Conservation (phyloP, 2,113 vertebrate genomes). For the Dipodomys merriami region DNA sequence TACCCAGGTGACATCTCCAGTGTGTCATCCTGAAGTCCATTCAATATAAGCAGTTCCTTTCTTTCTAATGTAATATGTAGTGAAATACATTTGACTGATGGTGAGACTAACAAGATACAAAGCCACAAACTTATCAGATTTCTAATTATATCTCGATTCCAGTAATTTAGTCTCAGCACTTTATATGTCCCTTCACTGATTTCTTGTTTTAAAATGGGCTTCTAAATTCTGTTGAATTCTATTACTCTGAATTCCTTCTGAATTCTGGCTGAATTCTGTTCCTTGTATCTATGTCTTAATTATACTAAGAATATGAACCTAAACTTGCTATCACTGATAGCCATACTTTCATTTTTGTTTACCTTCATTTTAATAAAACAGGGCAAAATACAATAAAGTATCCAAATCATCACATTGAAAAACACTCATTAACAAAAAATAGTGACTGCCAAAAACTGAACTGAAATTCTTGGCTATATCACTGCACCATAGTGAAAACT, state of each 20-base stretch:
- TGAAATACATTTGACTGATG: constrained; percentile 13
- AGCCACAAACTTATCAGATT: constrained; percentile 30
- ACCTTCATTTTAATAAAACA: constrained; percentile 43
- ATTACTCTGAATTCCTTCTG: too few species aligned
- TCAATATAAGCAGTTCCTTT: background rate
- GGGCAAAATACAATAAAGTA: background rate
- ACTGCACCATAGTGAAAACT: constrained; percentile 1
- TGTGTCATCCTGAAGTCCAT: background rate
- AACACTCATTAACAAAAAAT: background rate
- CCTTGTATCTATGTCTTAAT: constrained; percentile 14
- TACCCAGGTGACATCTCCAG: background rate
- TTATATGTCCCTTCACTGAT: background rate
- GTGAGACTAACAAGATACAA: constrained; percentile 35
- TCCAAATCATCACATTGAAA: constrained; percentile 31
- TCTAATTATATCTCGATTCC: constrained; percentile 34
- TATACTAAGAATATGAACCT: background rate
- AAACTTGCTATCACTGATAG: background rate
- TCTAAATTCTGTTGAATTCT: too few species aligned
- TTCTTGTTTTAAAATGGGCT: constrained; percentile 24
- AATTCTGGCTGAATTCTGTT: background rate
- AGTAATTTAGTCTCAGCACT: background rate
- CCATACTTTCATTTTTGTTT: background rate
- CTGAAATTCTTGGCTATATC: constrained; percentile 6
- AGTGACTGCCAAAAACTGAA: background rate
- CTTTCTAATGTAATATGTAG: background rate